Percentiles rank a stretch among this genome's conserved stretches.
Evolutionary conservation across 1,140 invertebrate genomes (phyloP).

Genomic region (Heliconius hermathena): DNA sequence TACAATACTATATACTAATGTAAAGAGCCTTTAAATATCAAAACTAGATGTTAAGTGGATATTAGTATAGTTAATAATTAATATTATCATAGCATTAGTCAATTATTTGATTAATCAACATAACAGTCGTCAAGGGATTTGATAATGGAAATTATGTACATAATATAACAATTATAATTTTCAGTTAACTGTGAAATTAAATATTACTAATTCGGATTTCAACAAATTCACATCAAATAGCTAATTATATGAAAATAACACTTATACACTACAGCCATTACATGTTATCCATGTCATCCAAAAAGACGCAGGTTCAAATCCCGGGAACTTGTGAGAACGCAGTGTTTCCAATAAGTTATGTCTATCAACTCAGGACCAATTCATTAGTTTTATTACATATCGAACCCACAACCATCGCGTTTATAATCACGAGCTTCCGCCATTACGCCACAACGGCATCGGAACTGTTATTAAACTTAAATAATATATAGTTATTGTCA

Average conservation of each 20-base stretch:
- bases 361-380: too few species aligned
- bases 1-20: background rate
- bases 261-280: too few species aligned
- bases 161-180: background rate
- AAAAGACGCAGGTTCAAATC: too few species aligned
- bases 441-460: too few species aligned
- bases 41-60: conserved; percentile 3
- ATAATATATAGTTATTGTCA: background rate
- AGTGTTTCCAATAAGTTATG: too few species aligned
- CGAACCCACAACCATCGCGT: too few species aligned
- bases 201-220: background rate
- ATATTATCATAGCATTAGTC: conserved; percentile 14
- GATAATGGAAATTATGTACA: conserved; percentile 7
- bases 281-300: too few species aligned
- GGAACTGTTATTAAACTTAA: background rate
- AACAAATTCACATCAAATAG: too few species aligned
- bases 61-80: background rate
- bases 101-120: conserved; percentile 13
- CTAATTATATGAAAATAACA: background rate
- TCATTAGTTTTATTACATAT: background rate
- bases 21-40: background rate
- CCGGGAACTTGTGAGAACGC: too few species aligned
- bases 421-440: too few species aligned
- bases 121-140: conserved; percentile 3
- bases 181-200: background rate